These are phyloP conservation scores for Leptinotarsa rubiginosa DNA, from an alignment of 2,888 invertebrate genomes.

Conservation along the genomic window DNA sequence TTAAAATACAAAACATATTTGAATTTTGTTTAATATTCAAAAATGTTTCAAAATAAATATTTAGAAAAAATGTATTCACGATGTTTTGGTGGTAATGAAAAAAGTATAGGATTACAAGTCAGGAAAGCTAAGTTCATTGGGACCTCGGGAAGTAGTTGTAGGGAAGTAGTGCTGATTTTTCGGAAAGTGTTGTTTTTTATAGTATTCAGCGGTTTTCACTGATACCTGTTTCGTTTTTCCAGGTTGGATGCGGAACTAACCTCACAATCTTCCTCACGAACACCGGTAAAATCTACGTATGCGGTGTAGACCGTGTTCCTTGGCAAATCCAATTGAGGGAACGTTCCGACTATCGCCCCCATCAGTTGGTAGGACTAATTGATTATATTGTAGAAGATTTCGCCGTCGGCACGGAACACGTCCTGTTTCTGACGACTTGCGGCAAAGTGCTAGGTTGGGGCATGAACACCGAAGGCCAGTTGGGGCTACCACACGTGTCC, in stretches of 20 bases:
- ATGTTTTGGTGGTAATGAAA: background rate
- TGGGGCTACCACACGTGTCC: conserved; percentile 71
- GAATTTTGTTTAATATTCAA: background rate
- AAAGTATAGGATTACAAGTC: background rate
- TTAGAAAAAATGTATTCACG: background rate
- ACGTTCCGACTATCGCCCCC: conserved; percentile 69
- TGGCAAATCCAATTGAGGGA: conserved; percentile 69
- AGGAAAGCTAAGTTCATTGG: background rate
- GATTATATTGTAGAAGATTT: conserved; percentile 71
- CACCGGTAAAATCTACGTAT: conserved; percentile 72
- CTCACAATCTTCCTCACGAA: conserved; percentile 73
- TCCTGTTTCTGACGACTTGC: conserved; percentile 69
- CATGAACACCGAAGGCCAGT: conserved; percentile 73
- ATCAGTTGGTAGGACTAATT: conserved; percentile 66
- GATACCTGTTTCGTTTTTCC: background rate
- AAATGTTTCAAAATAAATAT: background rate
- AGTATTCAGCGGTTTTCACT: too few relatives aligned
- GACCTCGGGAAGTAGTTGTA: too few relatives aligned
- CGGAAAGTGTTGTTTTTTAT: too few relatives aligned
- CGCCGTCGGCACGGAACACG: conserved; percentile 73
- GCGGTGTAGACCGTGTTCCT: conserved; percentile 72
- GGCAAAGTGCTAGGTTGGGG: conserved; percentile 75
- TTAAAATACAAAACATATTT: too few relatives aligned
- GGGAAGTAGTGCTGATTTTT: too few relatives aligned
- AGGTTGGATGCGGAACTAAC: conserved; percentile 72